Base-by-base conservation (phyloP, 2,797 vertebrate genomes). In the Myotis planiceps region DNA sequence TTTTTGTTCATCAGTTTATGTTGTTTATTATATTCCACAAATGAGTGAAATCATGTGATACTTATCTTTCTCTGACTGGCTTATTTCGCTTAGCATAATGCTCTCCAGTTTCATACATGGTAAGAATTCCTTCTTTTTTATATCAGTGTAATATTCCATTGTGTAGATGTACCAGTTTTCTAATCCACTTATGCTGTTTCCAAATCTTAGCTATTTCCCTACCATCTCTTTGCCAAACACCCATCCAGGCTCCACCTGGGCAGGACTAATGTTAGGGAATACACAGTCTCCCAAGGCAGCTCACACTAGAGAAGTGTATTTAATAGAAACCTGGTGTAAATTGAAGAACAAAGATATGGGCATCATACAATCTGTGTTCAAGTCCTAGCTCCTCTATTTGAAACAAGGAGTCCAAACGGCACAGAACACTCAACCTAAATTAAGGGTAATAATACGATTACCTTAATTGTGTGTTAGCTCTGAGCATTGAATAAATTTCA, bases 391-490 rank as follows among this genome's bases (percentile, higher is more conserved):
- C 65, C 72, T 45, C 29, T 65, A 18, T 42, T 90, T 74, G 47
- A 53, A 86, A 39, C 21, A 39, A 6, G 15, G 45, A 78, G 12
- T 83, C 45, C 58, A 58, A 34, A 60, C 13, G 81, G 39, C 65
- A 95, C 21, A 63, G 66, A 92, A 69, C 2, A 21, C 3, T 76
- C 29, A 89, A 76, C 18, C n/a, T 76, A 83, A 95, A 93, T 74
- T 45, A 92, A 88, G 23, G 27, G 15, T 74, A 74, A 72, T 69
- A 34, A 84, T 68, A 89, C 68, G 42, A 94, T n/a, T 45, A 68
- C 83, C 18, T 72, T 82, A 49, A 42, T 71, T 66, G 55, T 23
- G 60, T 14, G 3, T 74, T 93, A 71, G 39, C 72, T 92, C 37
- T 82, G 72, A 51, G 65, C 18, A 60, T 0, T 69, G 49, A 49